phyloP scores from a whole-genome alignment of 2,888 invertebrate species.

The Netelia inedita region DNA sequence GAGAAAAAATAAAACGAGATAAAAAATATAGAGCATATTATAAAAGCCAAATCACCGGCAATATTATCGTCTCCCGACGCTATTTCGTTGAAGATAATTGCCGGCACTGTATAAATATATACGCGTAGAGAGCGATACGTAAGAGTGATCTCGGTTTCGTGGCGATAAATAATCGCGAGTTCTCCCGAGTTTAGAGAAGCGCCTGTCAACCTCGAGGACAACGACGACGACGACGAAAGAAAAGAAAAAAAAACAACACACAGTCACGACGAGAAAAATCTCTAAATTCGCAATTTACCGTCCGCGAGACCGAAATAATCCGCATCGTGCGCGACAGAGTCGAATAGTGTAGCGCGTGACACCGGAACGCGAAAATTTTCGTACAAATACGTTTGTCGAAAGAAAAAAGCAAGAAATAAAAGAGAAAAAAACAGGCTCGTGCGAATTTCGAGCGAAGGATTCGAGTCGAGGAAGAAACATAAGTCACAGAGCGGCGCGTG shows the following conservation, averaged over 20 bases:
- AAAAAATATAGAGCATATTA: constrained; percentile 10
- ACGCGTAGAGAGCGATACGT: constrained; percentile 3
- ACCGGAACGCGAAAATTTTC: too few species aligned
- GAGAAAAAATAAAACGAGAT: constrained; percentile 8
- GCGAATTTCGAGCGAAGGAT: too few species aligned
- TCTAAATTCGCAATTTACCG: not conserved
- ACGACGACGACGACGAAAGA: too few species aligned
- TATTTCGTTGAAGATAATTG: constrained; percentile 50
- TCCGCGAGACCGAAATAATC: not conserved
- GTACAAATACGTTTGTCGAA: not conserved
- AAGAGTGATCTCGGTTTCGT: not conserved
- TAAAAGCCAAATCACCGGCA: constrained; percentile 34
- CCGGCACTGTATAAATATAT: constrained; percentile 18
- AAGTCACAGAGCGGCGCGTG: too few species aligned
- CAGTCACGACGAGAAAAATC: not conserved
- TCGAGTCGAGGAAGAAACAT: too few species aligned
- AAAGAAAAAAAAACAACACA: too few species aligned
- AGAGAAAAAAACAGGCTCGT: too few species aligned
- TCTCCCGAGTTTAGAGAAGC: not conserved
- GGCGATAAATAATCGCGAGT: constrained; percentile 36
- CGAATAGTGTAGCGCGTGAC: too few species aligned
- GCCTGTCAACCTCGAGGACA: too few species aligned
- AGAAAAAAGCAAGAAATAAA: not conserved
- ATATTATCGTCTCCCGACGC: constrained; percentile 54
- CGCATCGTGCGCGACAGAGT: not conserved